Conservation (phyloP, 2,797 vertebrate genomes). For the Psittacula derbiana region DNA sequence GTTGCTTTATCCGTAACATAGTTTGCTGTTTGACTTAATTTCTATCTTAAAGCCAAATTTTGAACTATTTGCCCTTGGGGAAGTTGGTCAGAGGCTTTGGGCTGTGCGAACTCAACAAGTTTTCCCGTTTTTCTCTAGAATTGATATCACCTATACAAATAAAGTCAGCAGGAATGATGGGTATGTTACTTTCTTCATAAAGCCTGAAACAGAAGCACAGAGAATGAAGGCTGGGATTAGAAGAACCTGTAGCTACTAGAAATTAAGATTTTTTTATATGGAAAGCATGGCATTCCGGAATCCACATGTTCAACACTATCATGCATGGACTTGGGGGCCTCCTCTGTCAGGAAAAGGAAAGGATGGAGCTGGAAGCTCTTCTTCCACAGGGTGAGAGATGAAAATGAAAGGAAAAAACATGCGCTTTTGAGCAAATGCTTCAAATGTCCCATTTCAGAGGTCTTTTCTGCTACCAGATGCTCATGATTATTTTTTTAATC, state of each 20-base stretch:
- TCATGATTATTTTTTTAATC: neutral
- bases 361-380: neutral
- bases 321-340: neutral
- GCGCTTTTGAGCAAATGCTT: neutral
- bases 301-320: neutral
- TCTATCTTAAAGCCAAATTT: neutral
- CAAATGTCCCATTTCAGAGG: neutral
- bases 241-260: neutral
- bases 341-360: neutral
- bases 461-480: neutral
- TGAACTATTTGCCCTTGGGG: neutral
- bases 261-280: neutral
- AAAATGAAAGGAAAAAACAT: neutral
- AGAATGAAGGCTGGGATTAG: neutral
- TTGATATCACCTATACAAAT: neutral
- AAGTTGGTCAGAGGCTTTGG: neutral
- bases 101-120: neutral
- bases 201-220: neutral
- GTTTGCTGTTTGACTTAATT: neutral
- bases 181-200: neutral
- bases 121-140: neutral
- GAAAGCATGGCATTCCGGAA: neutral
- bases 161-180: neutral
- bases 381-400: neutral
- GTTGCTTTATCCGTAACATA: neutral